Base-by-base conservation (phyloP, 2,113 vertebrate genomes). In the Neogale vison region DNA sequence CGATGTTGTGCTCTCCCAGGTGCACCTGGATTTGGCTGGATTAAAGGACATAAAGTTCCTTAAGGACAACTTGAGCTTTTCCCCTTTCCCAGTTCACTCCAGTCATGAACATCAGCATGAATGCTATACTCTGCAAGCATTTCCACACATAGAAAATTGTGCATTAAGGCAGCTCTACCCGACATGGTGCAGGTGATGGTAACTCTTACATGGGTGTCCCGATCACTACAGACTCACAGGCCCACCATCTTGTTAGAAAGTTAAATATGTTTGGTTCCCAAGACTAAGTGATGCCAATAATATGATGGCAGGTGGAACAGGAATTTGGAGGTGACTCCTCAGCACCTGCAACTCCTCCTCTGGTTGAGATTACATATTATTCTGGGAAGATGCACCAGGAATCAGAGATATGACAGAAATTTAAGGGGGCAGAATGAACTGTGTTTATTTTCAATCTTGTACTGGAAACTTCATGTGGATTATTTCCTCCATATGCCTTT, bases 81-180 rank as follows among this genome's bases (percentile, higher is more conserved):
- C 50, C 50, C 50, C 50, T 9, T 74, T 55, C 11, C 13, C 3
- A 21, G 0, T 6, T 4, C 2, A 3, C 11, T 3, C 24, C 20
- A 24, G 3, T 65, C 20, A n/a, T 8, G 13, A 65, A 9, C 6
- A 65, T 3, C 81, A 79, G 24, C 34, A 39, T 2, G n/a, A 31
- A 34, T 1, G 17, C 6, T 20, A 63, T 4, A 13, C 9, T 34
- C 24, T 23, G 63, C 24, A 26, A 31, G 26, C 17, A 9, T 61
- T 61, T 26, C n/a, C 5, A 65, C 21, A 59, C 6, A 69, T 0
- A 31, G 23, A 26, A 7, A 12, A 39, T 5, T 63, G 47, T 74
- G 9, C 11, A 18, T 4, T 36, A 26, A 20, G 5, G 24, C 7
- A 26, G 9, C 14, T 29, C 57, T 55, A 21, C 6, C 47, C 61